Base-by-base conservation (phyloP, 2,113 vertebrate genomes). In the Saccopteryx bilineata region DNA sequence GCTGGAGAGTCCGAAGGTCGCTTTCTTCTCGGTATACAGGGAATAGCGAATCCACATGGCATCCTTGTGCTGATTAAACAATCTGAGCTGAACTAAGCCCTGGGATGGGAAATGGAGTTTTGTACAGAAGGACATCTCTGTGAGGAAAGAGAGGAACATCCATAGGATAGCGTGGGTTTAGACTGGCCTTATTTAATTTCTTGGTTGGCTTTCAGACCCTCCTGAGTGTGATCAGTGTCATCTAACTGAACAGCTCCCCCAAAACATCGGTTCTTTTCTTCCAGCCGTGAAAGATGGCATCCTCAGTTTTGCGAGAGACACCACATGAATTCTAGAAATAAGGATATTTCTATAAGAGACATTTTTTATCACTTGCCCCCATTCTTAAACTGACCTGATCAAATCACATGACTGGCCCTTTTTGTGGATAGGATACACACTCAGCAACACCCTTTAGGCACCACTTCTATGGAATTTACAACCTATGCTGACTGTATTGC, bases 1-100 rank as follows among this genome's bases (percentile, higher is more conserved):
- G 69, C 79, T 85, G 90, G 19, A 68, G 10, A 86, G 72, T 82
- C 97, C 75, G 86, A 94, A 97, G 92, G 60, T 80, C n/a, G 13
- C 60, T 97, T 95, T 95, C 80, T 92, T 93, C 90, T 91, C 60
- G 58, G 68, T 9, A 28, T 23, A 33, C 80, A 75, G 61, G 66
- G 33, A 84, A 82, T 1, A 7, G 78, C 11, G 85, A 69, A 87
- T 88, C 84, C 75, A 85, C n/a, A 48, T 6, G 71, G 63, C 28
- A 90, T 88, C 60, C 75, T 84, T 87, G 48, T 1, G 12, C 91
- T 78, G 61, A 95, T 94, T 96, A 81, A 46, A 83, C 13, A 7
- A 24, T 75, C 96, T 81, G 26, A 82, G 63, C 54, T n/a, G 96
- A 26, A 94, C 84, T 58, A 81, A 95, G 14, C 12, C 39, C 24